Base-by-base conservation (phyloP, 2,113 vertebrate genomes). In the Myotis lucifugus region DNA sequence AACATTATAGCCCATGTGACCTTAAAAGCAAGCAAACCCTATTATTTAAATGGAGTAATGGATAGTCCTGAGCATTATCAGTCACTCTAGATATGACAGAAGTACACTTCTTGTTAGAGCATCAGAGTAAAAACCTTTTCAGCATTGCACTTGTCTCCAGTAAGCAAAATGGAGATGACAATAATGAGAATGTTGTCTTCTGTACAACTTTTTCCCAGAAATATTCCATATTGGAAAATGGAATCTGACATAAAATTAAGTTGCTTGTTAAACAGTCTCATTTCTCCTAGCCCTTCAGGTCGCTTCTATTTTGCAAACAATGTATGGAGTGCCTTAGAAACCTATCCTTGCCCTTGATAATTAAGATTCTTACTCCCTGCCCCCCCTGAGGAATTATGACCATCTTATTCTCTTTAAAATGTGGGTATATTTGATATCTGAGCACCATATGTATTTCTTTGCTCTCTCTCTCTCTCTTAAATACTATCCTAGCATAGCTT, bases 1-100 rank as follows among this genome's bases (percentile, higher is more conserved):
- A 92, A 76, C 54, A 86, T 64, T 52, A 95, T n/a, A 93, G 50
- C 46, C 67, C 52, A 64, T 88, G 77, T 88, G 52, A 95, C 50
- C 91, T 87, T 79, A 93, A 91, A 95, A 89, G 83, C 85, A 81
- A 94, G 91, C 42, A 93, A 95, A 95, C 64, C n/a, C 50, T 95
- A 17, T 86, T 86, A 87, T 96, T 76, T 94, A 74, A 95, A 86
- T 70, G 25, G 46, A 96, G 83, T 94, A 88, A 94, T 90, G 81
- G 91, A 74, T 85, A 86, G 84, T 54, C n/a, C 52, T 81, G 46
- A 91, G 14, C 23, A 87, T 90, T 76, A 77, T 86, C 85, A 83
- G 46, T 94, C 86, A 78, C 69, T 70, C 37, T 69, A 29, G 81
- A 64, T 77, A 34, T 81, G 74, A 93, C 79, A 96, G 89, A 88